These are phyloP conservation scores for Oscheius sp. DNA, from an alignment of 2,888 invertebrate genomes.

Conservation along the genomic window DNA sequence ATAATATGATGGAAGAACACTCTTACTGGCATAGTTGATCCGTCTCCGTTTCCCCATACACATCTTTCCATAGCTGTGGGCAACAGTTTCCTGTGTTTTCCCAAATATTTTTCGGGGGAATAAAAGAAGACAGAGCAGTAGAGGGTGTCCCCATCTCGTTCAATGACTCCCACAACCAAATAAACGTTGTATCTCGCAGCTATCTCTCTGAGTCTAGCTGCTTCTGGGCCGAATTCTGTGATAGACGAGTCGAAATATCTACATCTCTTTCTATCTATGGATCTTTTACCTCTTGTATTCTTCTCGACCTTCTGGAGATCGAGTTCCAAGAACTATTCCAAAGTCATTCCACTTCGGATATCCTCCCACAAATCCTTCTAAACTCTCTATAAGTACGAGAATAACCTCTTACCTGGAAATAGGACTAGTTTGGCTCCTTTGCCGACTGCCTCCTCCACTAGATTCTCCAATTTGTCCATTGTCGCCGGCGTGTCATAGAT, in stretches of 20 bases:
- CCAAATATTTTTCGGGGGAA: slow-evolving; percentile 52
- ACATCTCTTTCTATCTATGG: background rate
- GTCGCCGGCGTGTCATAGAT: slow-evolving; percentile 58
- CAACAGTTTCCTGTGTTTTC: slow-evolving; percentile 63
- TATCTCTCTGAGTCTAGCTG: slow-evolving; percentile 34
- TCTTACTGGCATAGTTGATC: slow-evolving; percentile 58
- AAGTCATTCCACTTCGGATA: slow-evolving; percentile 65
- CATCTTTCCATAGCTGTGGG: slow-evolving; percentile 65
- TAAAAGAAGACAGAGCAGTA: slow-evolving; percentile 67
- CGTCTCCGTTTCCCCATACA: slow-evolving; percentile 65
- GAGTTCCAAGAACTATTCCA: slow-evolving; percentile 60
- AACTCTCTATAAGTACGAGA: background rate
- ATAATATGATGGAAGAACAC: background rate
- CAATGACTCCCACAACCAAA: slow-evolving; percentile 63
- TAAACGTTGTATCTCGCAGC: slow-evolving; percentile 44
- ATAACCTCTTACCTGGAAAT: slow-evolving; percentile 52
- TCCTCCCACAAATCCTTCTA: slow-evolving; percentile 65
- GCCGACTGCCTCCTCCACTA: slow-evolving; percentile 42
- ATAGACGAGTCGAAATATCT: slow-evolving; percentile 61
- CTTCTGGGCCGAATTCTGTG: slow-evolving; percentile 52
- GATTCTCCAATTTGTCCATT: slow-evolving; percentile 42
- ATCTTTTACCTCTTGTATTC: slow-evolving; percentile 36
- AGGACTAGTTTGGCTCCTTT: slow-evolving; percentile 58
- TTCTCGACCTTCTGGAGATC: slow-evolving; percentile 59
- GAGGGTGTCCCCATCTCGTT: slow-evolving; percentile 57